A percentile compares a stretch with the other conserved stretches of the same genome.
Conservation (phyloP, 2,888 invertebrate genomes). For the Liposcelis brunnea region DNA sequence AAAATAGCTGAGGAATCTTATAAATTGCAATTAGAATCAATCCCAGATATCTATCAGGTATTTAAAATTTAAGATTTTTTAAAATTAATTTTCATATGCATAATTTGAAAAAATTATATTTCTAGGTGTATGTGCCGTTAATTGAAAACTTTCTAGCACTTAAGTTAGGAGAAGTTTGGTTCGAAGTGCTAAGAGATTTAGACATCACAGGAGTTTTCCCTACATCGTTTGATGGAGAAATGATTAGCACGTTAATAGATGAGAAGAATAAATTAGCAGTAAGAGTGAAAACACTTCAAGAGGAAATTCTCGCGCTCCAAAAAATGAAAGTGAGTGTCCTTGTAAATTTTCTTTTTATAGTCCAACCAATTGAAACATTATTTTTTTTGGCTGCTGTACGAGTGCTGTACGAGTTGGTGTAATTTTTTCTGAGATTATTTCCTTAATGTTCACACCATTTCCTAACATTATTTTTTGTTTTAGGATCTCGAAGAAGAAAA, state of each 20-base stretch:
- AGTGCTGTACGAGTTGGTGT: no score
- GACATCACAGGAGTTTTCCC: constrained; percentile 23
- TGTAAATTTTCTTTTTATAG: no score
- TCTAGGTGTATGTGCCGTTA: constrained; percentile 15
- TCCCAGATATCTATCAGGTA: constrained; percentile 25
- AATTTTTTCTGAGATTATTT: neutral
- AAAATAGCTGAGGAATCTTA: constrained; percentile 26
- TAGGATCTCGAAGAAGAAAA: neutral
- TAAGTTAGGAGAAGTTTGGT: constrained; percentile 30
- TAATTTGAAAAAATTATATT: constrained; percentile 26
- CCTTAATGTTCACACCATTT: neutral
- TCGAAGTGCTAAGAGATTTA: constrained; percentile 25
- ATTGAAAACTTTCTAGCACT: constrained; percentile 28
- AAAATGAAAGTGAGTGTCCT: no score
- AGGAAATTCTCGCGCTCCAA: no score
- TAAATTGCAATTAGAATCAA: constrained; percentile 22
- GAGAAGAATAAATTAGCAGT: no score
- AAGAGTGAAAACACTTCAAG: no score
- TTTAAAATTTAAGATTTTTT: constrained; percentile 1
- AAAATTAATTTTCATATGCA: neutral
- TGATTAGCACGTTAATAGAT: constrained; percentile 23
- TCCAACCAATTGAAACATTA: no score
- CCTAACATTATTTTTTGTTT: constrained; percentile 1
- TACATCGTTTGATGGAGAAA: constrained; percentile 24
- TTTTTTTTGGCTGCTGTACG: no score